Base-by-base conservation (phyloP, 2,888 invertebrate genomes). In the Andrena camellia region DNA sequence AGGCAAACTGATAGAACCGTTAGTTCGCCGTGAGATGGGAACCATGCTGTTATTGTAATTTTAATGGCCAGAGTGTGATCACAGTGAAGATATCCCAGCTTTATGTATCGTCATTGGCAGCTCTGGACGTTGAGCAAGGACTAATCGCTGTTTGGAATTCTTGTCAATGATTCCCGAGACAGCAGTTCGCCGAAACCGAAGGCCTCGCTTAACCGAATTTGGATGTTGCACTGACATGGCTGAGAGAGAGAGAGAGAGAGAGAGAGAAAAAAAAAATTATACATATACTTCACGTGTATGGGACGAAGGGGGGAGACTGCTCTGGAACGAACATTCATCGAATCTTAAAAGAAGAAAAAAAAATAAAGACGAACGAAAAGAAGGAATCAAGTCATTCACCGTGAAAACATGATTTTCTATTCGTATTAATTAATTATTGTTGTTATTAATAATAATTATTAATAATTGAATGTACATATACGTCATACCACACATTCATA, bases 361-460 rank as follows among this genome's bases (percentile, higher is more conserved):
- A 63, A 66, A 73, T 31, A 29, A 63, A 66, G 63, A 57, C 52
- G 68, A 74, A 50, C 48, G 62, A 66, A 71, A 76, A 80, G 60
- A 76, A 69, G 68, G 85, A 91, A 90, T 86, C 90, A 84, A 92
- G 91, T 93, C 92, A 94, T 92, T 92, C 90, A 89, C 91, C 91
- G 90, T 92, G 89, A 93, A 42, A 92, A 91, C 90, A 93, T 92
- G 92, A 93, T 94, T 94, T 94, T 93, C 90, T 93, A 93, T 93
- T 92, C 91, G 92, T 94, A 93, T 92, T 92, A 92, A 91, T 92
- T 92, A 91, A 92, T 92, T 92, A 93, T 93, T 93, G 92, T 93
- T 94, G 94, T 94, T 94, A 92, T 93, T 93, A 93, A 92, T 93
- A 93, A 93, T 93, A 91, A 93, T 93, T 92, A 94, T 93, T 93